Base-by-base conservation (phyloP, 2,113 vertebrate genomes). In the Gallinago media region DNA sequence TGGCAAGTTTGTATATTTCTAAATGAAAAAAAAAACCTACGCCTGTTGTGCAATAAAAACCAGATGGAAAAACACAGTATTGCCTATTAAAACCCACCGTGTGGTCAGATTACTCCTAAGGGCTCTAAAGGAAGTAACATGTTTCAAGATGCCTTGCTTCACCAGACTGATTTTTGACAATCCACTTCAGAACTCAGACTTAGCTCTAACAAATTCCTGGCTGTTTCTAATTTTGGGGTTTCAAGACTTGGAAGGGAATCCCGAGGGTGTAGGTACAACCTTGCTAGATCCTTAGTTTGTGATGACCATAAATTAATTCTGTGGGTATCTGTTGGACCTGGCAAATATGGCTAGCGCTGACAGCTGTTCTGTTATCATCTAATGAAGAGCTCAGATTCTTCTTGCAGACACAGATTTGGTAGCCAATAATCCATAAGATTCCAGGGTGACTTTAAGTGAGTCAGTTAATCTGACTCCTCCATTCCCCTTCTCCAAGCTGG, bases 141-240 rank as follows among this genome's bases (percentile, higher is more conserved):
- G 26, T 50, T 67, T 55, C 47, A 49, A 8, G 54, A 38, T 29
- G 22, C 42, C 15, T 27, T 25, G 22, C 70, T 56, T 70, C 27
- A 56, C 27, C 36, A 26, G 27, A 5, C 31, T 49, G n/a, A 29
- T 49, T 62, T 92, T 55, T 1, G 2, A 36, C 22, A 56, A 18
- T 18, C 27, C 0, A 0, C 40, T 75, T 49, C 22, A 16, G 31
- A 49, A 81, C 25, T 0, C 1, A 23, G 17, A n/a, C 16, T 26
- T 74, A 21, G 25, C 32, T 61, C 15, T 40, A 34, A 44, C 17
- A 55, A 92, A 56, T 32, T 49, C 21, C 21, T 34, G 9, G 21
- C 44, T 54, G 4, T 32, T 59, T 73, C 29, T 47, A 42, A 1
- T 25, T 84, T 66, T 10, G 38, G 16, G 15, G 20, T 23, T 71